Conservation (phyloP, 2,888 invertebrate species). For the Drosophila mettleri region DNA sequence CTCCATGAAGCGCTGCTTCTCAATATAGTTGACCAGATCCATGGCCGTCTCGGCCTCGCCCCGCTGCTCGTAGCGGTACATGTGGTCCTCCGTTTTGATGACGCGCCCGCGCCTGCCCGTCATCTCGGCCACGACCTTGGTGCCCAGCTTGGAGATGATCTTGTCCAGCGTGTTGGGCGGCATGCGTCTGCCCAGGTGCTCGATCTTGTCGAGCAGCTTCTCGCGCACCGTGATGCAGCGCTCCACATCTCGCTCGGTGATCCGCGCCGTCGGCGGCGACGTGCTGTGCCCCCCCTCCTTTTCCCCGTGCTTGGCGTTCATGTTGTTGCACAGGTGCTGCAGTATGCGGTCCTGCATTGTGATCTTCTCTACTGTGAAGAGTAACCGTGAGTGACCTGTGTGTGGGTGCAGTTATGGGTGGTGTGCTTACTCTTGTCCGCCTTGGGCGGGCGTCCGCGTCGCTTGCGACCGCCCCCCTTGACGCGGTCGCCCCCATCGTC, state of each 20-base stretch:
- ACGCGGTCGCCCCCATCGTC: constrained; percentile 44
- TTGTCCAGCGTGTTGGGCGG: constrained; percentile 99
- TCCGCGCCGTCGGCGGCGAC: constrained; percentile 27
- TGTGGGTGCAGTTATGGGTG: too few relatives aligned
- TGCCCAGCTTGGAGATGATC: constrained; percentile 98
- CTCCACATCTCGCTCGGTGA: constrained; percentile 88
- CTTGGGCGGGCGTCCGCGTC: constrained; percentile 77
- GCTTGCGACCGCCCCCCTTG: constrained; percentile 50
- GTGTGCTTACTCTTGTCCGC: constrained; percentile 51
- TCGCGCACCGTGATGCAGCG: constrained; percentile 96
- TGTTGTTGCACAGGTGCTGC: constrained; percentile 42
- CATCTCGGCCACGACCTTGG: constrained; percentile 99
- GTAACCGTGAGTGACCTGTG: neutral
- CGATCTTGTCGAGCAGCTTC: constrained; percentile 93
- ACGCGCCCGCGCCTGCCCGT: constrained; percentile 97
- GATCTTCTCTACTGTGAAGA: constrained; percentile 52
- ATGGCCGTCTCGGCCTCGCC: constrained; percentile 97
- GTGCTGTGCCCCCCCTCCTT: too few relatives aligned
- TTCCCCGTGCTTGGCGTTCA: constrained; percentile 86
- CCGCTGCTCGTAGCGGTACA: constrained; percentile 96
- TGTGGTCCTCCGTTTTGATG: constrained; percentile 95
- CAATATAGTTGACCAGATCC: constrained; percentile 97
- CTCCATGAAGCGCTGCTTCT: constrained; percentile 97
- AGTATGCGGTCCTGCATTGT: constrained; percentile 68
- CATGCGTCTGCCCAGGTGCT: constrained; percentile 92